A percentile compares a stretch with the other conserved stretches of the same genome.
phyloP scores from a whole-genome alignment of 2,797 vertebrate species.

The Paramormyrops hopkinsi region DNA sequence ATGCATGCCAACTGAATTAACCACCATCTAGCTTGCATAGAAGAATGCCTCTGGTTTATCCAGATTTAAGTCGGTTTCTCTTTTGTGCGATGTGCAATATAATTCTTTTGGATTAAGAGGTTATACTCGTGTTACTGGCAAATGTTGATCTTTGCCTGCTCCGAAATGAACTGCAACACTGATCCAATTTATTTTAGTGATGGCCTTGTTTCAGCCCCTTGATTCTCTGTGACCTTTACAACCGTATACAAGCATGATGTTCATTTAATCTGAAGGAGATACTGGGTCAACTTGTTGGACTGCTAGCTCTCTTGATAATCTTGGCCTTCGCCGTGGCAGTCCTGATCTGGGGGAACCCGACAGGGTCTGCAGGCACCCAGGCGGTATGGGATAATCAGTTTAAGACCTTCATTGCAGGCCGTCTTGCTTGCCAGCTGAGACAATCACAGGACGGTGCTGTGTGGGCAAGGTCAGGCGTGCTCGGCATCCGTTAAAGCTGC shows the following conservation, averaged over 20 bases:
- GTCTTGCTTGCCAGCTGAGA: background rate
- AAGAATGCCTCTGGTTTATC: background rate
- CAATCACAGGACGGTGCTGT: background rate
- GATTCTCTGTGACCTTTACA: background rate
- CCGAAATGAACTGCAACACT: background rate
- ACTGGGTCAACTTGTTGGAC: background rate
- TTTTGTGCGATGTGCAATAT: background rate
- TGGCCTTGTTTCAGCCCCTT: background rate
- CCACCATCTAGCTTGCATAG: background rate
- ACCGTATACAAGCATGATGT: background rate
- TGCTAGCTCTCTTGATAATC: background rate
- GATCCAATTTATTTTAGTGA: background rate
- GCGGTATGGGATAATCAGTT: background rate
- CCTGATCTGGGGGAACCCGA: background rate
- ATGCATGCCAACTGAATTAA: background rate
- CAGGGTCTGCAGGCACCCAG: background rate
- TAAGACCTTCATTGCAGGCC: background rate
- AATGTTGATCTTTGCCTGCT: background rate
- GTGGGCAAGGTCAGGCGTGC: slow-evolving; percentile 9
- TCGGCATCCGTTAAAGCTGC: background rate
- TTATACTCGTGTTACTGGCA: background rate
- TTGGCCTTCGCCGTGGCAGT: background rate
- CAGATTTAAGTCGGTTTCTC: background rate
- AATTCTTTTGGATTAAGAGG: slow-evolving; percentile 3
- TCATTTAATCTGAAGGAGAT: background rate